Conservation (phyloP, 2,888 invertebrate species). For the Cantharis lateralis region DNA sequence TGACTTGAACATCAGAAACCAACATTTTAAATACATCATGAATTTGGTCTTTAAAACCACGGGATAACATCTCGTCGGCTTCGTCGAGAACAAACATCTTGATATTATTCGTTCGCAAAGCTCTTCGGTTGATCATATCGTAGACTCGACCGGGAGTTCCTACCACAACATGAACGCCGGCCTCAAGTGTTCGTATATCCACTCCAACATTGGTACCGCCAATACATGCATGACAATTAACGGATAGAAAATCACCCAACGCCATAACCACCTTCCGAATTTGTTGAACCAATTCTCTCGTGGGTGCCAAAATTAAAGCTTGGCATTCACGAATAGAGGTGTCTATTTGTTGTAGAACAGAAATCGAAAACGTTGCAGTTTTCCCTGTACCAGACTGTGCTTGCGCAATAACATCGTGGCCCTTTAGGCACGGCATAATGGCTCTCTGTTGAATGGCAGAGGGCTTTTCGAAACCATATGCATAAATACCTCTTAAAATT, state of each 20-base stretch:
- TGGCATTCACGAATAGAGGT: constrained; percentile 88
- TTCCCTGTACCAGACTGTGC: constrained; percentile 99
- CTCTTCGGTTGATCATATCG: constrained; percentile 92
- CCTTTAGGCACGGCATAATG: constrained; percentile 95
- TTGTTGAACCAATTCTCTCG: constrained; percentile 80
- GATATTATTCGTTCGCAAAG: constrained; percentile 84
- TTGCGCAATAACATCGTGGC: constrained; percentile 98
- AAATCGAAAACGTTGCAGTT: constrained; percentile 99
- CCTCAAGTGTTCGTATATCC: constrained; percentile 91
- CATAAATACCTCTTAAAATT: constrained; percentile 96
- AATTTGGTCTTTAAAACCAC: constrained; percentile 99
- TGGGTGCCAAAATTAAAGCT: constrained; percentile 97
- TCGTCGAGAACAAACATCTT: constrained; percentile 98
- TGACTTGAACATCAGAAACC: constrained; percentile 83
- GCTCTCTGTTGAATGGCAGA: constrained; percentile 99
- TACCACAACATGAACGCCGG: constrained; percentile 95
- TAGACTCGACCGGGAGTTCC: constrained; percentile 98
- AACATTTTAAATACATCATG: constrained; percentile 96
- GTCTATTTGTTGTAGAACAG: constrained; percentile 97
- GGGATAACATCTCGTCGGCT: constrained; percentile 99
- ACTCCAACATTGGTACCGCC: constrained; percentile 99
- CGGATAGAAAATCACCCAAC: constrained; percentile 97
- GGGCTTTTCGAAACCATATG: constrained; percentile 99
- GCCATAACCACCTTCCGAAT: constrained; percentile 92
- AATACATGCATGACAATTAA: constrained; percentile 98